Conservation (phyloP, 2,888 invertebrate genomes). For the Meiosimyza platycephala region DNA sequence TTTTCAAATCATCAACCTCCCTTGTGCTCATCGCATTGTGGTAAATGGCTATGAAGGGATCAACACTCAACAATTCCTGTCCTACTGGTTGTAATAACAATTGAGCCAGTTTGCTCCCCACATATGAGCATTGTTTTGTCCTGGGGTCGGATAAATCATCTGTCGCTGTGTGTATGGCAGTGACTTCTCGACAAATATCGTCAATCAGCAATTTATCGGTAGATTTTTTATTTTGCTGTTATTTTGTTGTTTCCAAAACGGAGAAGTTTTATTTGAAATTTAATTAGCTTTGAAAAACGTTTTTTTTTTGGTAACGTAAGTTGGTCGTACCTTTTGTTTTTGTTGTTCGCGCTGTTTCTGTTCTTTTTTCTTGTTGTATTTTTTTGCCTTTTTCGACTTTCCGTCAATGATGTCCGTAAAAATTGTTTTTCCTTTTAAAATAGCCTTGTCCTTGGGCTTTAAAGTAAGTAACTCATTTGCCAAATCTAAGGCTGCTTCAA, state of each 20-base stretch:
- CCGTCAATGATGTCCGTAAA: constrained; percentile 51
- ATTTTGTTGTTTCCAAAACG: constrained; percentile 13
- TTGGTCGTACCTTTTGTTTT: constrained; percentile 9
- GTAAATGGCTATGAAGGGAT: constrained; percentile 55
- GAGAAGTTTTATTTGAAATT: too few relatives aligned
- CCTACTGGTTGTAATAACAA: constrained; percentile 48
- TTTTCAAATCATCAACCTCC: constrained; percentile 49
- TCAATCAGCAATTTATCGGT: constrained; percentile 51
- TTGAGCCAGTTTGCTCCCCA: constrained; percentile 39
- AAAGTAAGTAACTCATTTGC: constrained; percentile 51
- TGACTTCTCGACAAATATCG: constrained; percentile 55
- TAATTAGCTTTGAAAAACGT: too few relatives aligned
- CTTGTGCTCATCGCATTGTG: constrained; percentile 49
- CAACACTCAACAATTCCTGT: constrained; percentile 53
- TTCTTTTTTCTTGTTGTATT: constrained; percentile 30
- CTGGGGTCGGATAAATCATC: constrained; percentile 34
- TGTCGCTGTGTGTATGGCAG: constrained; percentile 38
- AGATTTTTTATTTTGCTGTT: constrained; percentile 44
- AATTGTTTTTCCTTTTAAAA: constrained; percentile 46
- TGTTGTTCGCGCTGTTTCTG: background rate
- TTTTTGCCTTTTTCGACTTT: constrained; percentile 41
- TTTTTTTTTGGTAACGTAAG: too few relatives aligned
- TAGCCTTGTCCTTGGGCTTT: constrained; percentile 50
- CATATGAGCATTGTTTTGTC: constrained; percentile 43
- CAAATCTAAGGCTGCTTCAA: constrained; percentile 50